A percentile compares a stretch with the other conserved stretches of the same genome.
Conservation (phyloP, 1,140 invertebrate genomes). For the Trichonephila clavipes region DNA sequence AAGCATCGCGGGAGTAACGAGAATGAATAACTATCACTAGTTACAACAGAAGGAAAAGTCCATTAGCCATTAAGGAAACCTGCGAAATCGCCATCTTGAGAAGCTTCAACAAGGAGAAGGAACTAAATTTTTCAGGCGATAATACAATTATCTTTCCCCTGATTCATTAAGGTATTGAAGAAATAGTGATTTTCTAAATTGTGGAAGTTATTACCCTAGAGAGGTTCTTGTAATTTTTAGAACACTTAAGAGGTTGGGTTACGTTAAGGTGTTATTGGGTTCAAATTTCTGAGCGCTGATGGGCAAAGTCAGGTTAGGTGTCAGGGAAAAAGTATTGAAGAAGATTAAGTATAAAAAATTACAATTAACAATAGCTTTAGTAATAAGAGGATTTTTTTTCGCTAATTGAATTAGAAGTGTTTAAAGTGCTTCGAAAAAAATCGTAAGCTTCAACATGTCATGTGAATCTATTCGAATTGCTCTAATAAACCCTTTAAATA, state of each 20-base stretch:
- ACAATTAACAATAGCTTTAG: background rate
- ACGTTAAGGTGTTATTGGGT: no score
- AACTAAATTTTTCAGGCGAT: background rate
- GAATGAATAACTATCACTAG: background rate
- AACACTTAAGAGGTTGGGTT: background rate
- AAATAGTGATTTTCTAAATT: slow-evolving; percentile 14
- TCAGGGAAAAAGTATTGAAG: background rate
- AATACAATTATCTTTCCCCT: slow-evolving; percentile 18
- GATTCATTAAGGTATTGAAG: slow-evolving; percentile 30
- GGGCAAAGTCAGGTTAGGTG: background rate
- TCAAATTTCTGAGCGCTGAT: background rate
- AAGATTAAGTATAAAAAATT: background rate
- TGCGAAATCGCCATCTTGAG: slow-evolving; percentile 3
- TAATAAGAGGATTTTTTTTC: no score
- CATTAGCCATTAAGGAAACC: slow-evolving; percentile 36
- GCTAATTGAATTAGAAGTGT: no score
- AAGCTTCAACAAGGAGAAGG: background rate
- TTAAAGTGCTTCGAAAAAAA: no score
- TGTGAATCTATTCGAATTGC: no score
- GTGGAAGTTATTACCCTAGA: background rate
- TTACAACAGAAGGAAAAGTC: background rate
- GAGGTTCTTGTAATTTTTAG: background rate
- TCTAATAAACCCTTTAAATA: no score
- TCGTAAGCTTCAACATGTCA: no score
- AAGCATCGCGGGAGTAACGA: background rate